phyloP scores from a whole-genome alignment of 2,113 vertebrate species.

The Upupa epops region DNA sequence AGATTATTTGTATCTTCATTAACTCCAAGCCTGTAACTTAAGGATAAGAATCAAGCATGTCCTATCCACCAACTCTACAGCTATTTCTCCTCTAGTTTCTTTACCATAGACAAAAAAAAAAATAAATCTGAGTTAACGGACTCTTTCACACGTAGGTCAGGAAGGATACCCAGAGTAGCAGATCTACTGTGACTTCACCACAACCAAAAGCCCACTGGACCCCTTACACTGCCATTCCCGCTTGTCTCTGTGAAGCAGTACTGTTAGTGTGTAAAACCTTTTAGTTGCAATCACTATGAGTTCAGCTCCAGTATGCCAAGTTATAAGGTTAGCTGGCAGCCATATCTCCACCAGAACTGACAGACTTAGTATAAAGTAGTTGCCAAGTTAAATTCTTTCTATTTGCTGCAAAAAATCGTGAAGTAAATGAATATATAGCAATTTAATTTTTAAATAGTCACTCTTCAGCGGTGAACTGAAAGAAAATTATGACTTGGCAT shows the following conservation, averaged over 20 bases:
- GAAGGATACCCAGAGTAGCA: neutral
- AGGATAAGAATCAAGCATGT: neutral
- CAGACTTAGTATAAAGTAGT: neutral
- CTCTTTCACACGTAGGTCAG: neutral
- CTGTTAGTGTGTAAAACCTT: neutral
- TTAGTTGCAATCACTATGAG: neutral
- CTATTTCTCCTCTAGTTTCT: neutral
- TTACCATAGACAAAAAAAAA: neutral
- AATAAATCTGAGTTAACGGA: neutral
- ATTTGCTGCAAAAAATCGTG: neutral
- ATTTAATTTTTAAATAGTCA: neutral
- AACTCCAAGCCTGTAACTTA: neutral
- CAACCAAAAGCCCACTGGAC: neutral
- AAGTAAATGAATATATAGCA: neutral
- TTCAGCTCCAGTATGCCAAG: neutral
- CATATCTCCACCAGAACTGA: neutral
- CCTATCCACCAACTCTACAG: neutral
- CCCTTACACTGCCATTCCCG: neutral
- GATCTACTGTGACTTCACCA: neutral
- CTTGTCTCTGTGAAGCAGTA: neutral
- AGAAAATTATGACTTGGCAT: neutral
- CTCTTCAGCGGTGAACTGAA: constrained; percentile 14
- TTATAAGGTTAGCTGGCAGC: neutral
- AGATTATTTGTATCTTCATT: neutral
- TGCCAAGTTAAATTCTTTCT: constrained; percentile 3